Evolutionary conservation across 53 echinoderm and acorn worm genomes (phyloP), one percentile per base, ranked within the genome.

Genomic region (Antedon mediterranea): DNA sequence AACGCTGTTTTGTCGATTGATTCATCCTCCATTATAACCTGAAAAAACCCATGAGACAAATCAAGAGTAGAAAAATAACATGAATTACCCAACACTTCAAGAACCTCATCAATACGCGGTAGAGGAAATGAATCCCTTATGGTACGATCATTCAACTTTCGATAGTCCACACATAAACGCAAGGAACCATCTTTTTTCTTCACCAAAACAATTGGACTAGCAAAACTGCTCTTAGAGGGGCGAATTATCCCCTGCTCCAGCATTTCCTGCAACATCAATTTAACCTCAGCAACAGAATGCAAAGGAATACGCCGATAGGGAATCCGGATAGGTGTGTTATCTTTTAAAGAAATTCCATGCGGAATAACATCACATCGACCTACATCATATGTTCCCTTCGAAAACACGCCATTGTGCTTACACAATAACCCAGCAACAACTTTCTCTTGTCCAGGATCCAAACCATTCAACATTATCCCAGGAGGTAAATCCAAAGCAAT

Each of bases 151-250:
- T 79, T 79, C 43, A 79, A 70, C 20, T 41, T 28, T 28, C 78
- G 33, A 41, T 37, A 78, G 43, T 78, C 78, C 7, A 78, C 26
- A 41, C 79, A 79, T 28, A 79, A 70, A 28, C 79, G 79, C 3
- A 79, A 70, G 9, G 31, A 32, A 7, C 79, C 70, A 44, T 79
- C 79, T 29, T 79, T 79, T 71, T 79, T 79, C n/a, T 70, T 28
- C 3, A 79, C 71, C 30, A 43, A 26, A 6, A 79, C 79, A 11
- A 79, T 30, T 71, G 79, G 79, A 30, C 57, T 57, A 29, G 79
- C 44, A 30, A 44, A 79, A 30, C 43, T 32, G 29, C 57, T 57
- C 79, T 43, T 30, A 28, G 79, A 79, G 18, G n/a, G 43, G 4
- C 57, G 43, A 15, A 79, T 70, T 26, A 43, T 57, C 11, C 57